Evolutionary conservation across 2,797 vertebrate species (phyloP), one percentile per base, ranked within the genome.

Genomic region (Lutjanus campechanus): DNA sequence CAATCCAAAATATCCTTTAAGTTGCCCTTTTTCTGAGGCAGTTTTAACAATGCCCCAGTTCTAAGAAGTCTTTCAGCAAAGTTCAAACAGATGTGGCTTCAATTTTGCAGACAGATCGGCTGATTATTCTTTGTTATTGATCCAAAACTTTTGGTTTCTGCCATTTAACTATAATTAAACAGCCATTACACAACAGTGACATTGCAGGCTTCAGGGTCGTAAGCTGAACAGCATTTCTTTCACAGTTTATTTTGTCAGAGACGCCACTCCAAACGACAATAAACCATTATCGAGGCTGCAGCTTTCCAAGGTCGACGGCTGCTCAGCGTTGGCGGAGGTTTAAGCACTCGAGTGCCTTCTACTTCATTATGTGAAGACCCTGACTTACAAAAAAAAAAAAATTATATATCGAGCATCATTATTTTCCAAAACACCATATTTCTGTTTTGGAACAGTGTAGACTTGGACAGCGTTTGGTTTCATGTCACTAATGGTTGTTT

Each of bases 291-390:
- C 1, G 29, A 19, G 22, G 29, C 75, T 25, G n/a, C 10, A 0
- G 59, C 55, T 65, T 3, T 17, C 13, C 25, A 7, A 51, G 49
- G 56, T 25, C 61, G 2, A 20, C 20, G 1, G 1, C 53, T 10
- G 19, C 25, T 17, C 12, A 7, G 44, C 17, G 49, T 13, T 8
- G 65, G 65, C 3, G 13, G 65, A 50, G 44, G 11, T 22, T 25
- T 15, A 1, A 50, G 50, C 60, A 8, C 67, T 72, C 0, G 6
- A 60, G 58, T 20, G 53, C 9, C 36, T 50, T 67, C 47, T 3
- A 17, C 15, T 71, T 81, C n/a, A 47, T 74, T 76, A 68, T 25
- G 11, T 40, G 66, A 61, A 46, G 16, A 74, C 60, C 66, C 25
- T 0, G 36, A 62, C 13, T 47, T 12, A 3, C n/a, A 12, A 7